phyloP scores from a whole-genome alignment of 1,140 invertebrate species.

The Planococcus citri region DNA sequence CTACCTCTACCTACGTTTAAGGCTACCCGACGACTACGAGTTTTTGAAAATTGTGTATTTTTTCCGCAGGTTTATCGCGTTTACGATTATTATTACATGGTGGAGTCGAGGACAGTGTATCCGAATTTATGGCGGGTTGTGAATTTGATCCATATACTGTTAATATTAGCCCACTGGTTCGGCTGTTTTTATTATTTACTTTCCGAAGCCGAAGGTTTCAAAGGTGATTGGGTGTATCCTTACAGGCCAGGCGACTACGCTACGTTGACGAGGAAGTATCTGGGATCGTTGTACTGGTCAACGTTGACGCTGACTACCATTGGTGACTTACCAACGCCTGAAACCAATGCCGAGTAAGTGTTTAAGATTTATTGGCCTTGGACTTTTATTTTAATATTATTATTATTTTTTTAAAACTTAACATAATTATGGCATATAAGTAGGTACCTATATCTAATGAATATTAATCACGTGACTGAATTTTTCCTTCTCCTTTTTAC shows the following conservation, averaged over 20 bases:
- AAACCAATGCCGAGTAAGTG: conserved; percentile 92
- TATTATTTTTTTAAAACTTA: too few species aligned
- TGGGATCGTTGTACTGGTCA: conserved; percentile 91
- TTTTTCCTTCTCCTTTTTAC: too few species aligned
- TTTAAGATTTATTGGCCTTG: conserved; percentile 13
- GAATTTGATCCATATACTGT: conserved; percentile 85
- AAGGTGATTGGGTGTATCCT: conserved; percentile 85
- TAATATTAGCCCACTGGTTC: conserved; percentile 93
- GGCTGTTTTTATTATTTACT: conserved; percentile 93
- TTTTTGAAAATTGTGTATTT: not conserved
- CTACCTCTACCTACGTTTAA: not conserved
- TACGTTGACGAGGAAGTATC: conserved; percentile 77
- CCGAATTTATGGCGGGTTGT: conserved; percentile 93
- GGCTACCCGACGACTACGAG: not conserved
- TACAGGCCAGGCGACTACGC: conserved; percentile 73
- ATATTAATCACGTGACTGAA: too few species aligned
- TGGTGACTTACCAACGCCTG: conserved; percentile 84
- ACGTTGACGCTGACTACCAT: conserved; percentile 94
- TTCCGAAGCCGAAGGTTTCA: conserved; percentile 65
- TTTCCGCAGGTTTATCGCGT: conserved; percentile 66
- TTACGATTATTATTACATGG: conserved; percentile 88
- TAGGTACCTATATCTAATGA: too few species aligned
- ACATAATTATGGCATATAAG: too few species aligned
- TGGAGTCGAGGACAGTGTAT: conserved; percentile 86
- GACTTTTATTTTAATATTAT: not conserved